These are phyloP conservation scores for Drosophila bipectinata DNA, from an alignment of 1,140 invertebrate genomes.

Conservation along the genomic window DNA sequence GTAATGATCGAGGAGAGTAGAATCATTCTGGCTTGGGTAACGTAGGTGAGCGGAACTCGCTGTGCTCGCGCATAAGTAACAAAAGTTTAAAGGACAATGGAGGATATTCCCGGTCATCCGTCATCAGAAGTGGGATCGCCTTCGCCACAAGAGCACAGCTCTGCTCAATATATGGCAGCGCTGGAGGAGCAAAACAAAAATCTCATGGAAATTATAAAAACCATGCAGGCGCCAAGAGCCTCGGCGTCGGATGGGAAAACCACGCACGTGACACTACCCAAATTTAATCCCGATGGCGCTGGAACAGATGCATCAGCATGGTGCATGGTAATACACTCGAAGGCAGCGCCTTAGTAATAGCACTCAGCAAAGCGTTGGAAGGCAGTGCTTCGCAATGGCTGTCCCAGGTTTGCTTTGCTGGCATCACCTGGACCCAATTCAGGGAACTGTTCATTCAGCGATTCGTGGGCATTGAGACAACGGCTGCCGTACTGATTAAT, in stretches of 20 bases:
- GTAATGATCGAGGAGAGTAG: too few species aligned
- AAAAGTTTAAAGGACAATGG: too few species aligned
- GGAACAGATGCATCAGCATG: constrained; percentile 24
- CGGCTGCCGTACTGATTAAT: constrained; percentile 24
- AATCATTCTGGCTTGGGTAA: too few species aligned
- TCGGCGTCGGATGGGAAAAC: constrained; percentile 1
- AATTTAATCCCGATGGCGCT: constrained; percentile 20
- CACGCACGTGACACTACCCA: background rate
- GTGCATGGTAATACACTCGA: constrained; percentile 10
- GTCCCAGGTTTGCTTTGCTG: constrained; percentile 21
- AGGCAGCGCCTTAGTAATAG: constrained; percentile 12
- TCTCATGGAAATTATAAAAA: constrained; percentile 21
- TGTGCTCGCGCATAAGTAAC: too few species aligned
- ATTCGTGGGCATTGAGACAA: constrained; percentile 31
- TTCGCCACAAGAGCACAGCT: background rate
- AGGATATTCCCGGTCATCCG: too few species aligned
- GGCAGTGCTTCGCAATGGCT: constrained; percentile 16
- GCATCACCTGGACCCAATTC: constrained; percentile 22
- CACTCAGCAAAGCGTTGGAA: constrained; percentile 21
- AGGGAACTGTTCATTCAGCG: constrained; percentile 27
- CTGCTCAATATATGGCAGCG: background rate
- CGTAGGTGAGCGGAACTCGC: too few species aligned
- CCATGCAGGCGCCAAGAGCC: constrained; percentile 15
- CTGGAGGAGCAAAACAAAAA: constrained; percentile 24
- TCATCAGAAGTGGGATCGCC: constrained; percentile 2